Conservation (phyloP, 2,113 vertebrate species). For the Ctenodactylus gundi region DNA sequence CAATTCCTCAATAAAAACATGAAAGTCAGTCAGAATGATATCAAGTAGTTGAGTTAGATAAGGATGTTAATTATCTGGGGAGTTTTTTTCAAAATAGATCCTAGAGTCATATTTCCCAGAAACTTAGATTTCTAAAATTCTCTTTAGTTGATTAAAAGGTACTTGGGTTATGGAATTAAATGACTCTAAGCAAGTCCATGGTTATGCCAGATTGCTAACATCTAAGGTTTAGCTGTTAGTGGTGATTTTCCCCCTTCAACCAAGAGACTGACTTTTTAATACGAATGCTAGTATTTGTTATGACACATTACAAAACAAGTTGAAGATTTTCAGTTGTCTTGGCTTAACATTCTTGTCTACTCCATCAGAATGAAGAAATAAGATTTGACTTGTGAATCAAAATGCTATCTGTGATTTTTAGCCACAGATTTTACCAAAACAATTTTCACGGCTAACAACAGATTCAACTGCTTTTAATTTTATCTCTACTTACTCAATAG, state of each 20-base stretch:
- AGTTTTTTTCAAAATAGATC: not conserved
- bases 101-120: not conserved
- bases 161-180: not conserved
- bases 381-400: not conserved
- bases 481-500: not conserved
- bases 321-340: not conserved
- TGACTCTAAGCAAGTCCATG: not conserved
- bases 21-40: not conserved
- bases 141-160: not conserved
- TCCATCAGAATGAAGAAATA: not conserved
- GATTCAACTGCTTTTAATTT: not conserved
- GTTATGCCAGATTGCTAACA: not conserved
- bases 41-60: not conserved
- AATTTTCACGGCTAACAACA: not conserved
- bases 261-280: not conserved
- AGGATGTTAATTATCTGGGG: not conserved
- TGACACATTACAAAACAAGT: not conserved
- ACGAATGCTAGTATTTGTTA: not conserved
- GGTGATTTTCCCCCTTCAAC: fast-evolving
- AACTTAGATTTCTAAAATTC: not conserved
- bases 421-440: not conserved
- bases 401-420: not conserved
- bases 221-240: too few species aligned
- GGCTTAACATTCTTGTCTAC: not conserved
- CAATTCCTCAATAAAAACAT: not conserved